Evolutionary conservation across 2,797 vertebrate genomes (phyloP).

Genomic region (Monodelphis domestica): DNA sequence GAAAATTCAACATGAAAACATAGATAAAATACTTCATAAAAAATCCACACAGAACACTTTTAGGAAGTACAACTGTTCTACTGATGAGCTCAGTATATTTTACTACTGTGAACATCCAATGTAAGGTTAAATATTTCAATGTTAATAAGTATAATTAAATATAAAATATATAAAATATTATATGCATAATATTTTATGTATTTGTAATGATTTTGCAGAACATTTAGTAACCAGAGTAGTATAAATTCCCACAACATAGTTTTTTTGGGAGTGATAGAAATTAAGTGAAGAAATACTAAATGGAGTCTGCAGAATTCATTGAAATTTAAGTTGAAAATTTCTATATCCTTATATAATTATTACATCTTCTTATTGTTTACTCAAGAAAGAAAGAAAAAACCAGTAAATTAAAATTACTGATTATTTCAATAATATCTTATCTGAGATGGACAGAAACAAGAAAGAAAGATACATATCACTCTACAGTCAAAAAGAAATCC

Average conservation of each 20-base stretch:
- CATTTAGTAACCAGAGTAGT: background rate
- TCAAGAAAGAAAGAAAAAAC: constrained; percentile 70
- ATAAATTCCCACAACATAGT: background rate
- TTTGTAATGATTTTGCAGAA: constrained; percentile 36
- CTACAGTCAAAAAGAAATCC: constrained; percentile 9
- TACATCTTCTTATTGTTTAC: constrained; percentile 2
- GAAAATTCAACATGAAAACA: background rate
- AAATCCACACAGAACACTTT: constrained; percentile 2
- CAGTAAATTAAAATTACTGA: constrained; percentile 67
- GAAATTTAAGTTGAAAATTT: constrained; percentile 46
- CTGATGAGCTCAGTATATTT: constrained; percentile 2
- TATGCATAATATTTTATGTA: background rate
- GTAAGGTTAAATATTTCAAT: constrained; percentile 24
- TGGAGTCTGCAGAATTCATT: constrained; percentile 49
- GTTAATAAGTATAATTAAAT: constrained; percentile 30
- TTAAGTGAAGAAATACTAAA: constrained; percentile 33
- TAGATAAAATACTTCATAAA: constrained; percentile 25
- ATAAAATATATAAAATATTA: constrained; percentile 45
- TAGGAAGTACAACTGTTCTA: constrained; percentile 5
- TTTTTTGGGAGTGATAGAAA: background rate
- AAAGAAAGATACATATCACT: background rate
- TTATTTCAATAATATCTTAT: constrained; percentile 62
- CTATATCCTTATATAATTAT: constrained; percentile 10
- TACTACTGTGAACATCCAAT: background rate
- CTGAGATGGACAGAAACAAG: constrained; percentile 71